Evolutionary conservation across 2,888 invertebrate genomes (phyloP).

Genomic region (Lysandra coridon): DNA sequence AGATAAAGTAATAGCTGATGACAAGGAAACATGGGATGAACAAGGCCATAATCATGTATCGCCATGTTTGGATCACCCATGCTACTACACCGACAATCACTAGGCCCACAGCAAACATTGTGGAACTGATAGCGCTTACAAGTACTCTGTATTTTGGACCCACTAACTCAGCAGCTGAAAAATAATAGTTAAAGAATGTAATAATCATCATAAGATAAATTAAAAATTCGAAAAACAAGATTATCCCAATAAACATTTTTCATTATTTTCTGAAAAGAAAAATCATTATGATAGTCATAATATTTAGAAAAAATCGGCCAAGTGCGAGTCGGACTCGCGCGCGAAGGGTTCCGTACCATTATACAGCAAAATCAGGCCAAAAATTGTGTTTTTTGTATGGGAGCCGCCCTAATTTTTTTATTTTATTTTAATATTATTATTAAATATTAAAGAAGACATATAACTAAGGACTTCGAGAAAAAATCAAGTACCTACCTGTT

Average conservation of each 20-base stretch:
- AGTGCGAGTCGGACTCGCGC: too few relatives aligned
- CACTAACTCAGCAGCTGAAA: slow-evolving; percentile 82
- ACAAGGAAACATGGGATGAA: slow-evolving; percentile 85
- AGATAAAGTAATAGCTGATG: slow-evolving; percentile 83
- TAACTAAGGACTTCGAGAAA: too few relatives aligned
- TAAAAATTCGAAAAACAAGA: neutral
- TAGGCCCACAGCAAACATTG: slow-evolving; percentile 87
- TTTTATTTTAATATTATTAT: too few relatives aligned
- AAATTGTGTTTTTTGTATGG: too few relatives aligned
- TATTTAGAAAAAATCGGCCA: too few relatives aligned
- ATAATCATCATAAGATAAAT: neutral
- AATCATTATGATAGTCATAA: neutral
- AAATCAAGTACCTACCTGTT: too few relatives aligned
- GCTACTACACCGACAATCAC: slow-evolving; percentile 83
- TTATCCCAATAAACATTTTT: too few relatives aligned
- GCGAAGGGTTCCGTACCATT: too few relatives aligned
- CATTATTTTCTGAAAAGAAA: too few relatives aligned
- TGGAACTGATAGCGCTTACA: slow-evolving; percentile 83
- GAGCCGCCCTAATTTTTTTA: too few relatives aligned
- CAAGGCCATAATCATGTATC: slow-evolving; percentile 77
- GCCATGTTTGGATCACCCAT: slow-evolving; percentile 85
- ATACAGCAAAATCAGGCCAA: too few relatives aligned
- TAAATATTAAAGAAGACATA: too few relatives aligned
- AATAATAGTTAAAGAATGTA: neutral
- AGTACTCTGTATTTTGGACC: slow-evolving; percentile 86